Evolutionary conservation across 1,140 invertebrate species (phyloP), one percentile per base, ranked within the genome.

Genomic region (Lysiphlebus fabarum): DNA sequence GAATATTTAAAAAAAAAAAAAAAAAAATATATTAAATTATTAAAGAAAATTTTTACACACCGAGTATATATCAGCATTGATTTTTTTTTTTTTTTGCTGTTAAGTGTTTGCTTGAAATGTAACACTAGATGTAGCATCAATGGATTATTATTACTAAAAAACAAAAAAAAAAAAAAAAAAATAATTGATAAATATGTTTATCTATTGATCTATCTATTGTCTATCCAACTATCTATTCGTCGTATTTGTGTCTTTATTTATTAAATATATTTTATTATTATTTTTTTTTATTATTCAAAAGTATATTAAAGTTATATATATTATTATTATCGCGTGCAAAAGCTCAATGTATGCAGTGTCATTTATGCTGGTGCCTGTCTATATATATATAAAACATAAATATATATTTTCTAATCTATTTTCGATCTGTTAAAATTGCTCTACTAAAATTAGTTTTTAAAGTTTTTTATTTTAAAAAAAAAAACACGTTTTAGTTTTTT

Each of bases 291-390:
- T 17, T 50, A 36, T 53, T 51, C 58, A 34, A 34, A 58, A 34
- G 33, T 33, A 49, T 36, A 56, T 7, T 40, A 17, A 17, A 17
- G 17, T n/a, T n/a, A n/a, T 17, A 17, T 17, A 33, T 53, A 44
- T 55, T 44, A 36, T 8, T 43, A 58, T 43, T 45, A 40, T 56
- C 59, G 58, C 63, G 65, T 67, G 65, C 70, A 67, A 68, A 60
- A 75, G 74, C 70, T 77, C 69, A 67, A 68, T 77, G 75, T 76
- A 66, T 73, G 71, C 68, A 66, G 64, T 75, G 75, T 75, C 70
- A 73, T 70, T 71, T 65, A 67, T 70, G 70, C 69, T 70, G 17
- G 64, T 70, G 70, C 70, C 70, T 72, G 69, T 66, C 62, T 68
- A 62, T 67, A 61, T 67, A 59, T 65, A 17, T 17, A 17, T 17